Evolutionary conservation across 2,797 vertebrate species (phyloP), one percentile per base, ranked within the genome.

Genomic region (Argentina silus): DNA sequence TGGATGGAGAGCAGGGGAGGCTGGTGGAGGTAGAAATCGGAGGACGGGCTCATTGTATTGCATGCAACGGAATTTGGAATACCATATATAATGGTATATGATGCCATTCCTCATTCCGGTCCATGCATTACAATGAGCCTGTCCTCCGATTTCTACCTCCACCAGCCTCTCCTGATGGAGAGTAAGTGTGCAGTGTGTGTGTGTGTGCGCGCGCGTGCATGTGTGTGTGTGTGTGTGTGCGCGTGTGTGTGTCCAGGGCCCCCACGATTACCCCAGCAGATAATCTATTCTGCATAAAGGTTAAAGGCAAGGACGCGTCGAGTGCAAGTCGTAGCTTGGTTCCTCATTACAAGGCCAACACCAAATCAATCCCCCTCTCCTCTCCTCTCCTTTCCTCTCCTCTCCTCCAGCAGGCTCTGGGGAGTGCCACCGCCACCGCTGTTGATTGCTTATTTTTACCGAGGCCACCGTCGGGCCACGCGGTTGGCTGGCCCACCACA

Each of bases 231-330:
- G 50, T 51, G 9, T 55, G 70, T 65, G 69, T 72, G 78, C 59
- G 70, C 74, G 0, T 59, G 45, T 21, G 42, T 6, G 6, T 55
- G 51, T 79, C 61, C 82, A 7, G 53, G 14, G 55, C 72, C 77
- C 77, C 71, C 74, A 71, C 81, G 84, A 79, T 76, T 60, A 75
- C 88, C 81, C 78, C 83, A 83, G 63, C 79, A 83, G 91, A 90
- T 90, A 86, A 78, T 89, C 88, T 91, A 86, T 88, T 93, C 92
- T 91, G 90, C 88, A 90, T 86, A 93, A 92, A 94, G 92, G 92
- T 93, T 93, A 87, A 91, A 78, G 85, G 86, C 92, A 94, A 94
- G 92, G 92, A 93, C 90, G 70, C 65, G 63, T 66, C 3, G 63
- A 51, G 77, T 82, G 68, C 71, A 83, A 81, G 88, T 81, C 76